A percentile compares a stretch with the other conserved stretches of the same genome.
Evolutionary conservation across 2,888 invertebrate species (phyloP).

Genomic region (Coenonympha glycerion): DNA sequence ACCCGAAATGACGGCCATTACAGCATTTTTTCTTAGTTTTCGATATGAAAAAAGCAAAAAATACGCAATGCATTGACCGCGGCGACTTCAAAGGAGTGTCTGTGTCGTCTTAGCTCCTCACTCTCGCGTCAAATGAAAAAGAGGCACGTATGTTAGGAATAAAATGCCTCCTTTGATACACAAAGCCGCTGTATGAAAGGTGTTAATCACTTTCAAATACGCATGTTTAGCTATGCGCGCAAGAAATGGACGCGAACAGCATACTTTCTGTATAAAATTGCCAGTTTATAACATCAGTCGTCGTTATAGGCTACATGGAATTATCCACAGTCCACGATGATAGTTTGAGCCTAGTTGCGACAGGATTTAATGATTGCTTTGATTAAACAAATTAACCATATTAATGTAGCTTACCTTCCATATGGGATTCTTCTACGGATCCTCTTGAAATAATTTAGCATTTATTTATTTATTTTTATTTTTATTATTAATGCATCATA

Average conservation of each 20-base stretch:
- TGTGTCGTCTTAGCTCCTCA: slow-evolving; percentile 49
- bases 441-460: no score
- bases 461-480: no score
- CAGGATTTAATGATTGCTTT: background rate
- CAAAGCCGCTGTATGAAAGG: slow-evolving; percentile 39
- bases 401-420: no score
- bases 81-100: slow-evolving; percentile 64
- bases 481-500: no score
- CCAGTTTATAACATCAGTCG: slow-evolving; percentile 3
- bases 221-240: slow-evolving; percentile 11
- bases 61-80: slow-evolving; percentile 63
- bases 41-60: slow-evolving; percentile 61
- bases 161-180: slow-evolving; percentile 51
- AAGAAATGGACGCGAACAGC: slow-evolving; percentile 2
- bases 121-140: slow-evolving; percentile 28
- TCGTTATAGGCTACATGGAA: background rate
- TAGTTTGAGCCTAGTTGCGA: background rate
- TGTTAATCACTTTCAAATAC: slow-evolving; percentile 26
- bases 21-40: slow-evolving; percentile 64
- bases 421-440: no score
- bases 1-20: slow-evolving; percentile 64
- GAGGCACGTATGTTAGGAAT: slow-evolving; percentile 31
- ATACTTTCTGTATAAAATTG: slow-evolving; percentile 5
- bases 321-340: background rate
- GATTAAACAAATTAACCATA: background rate